These are phyloP conservation scores for Conus ventricosus DNA, from an alignment of 1,140 invertebrate genomes.

Conservation along the genomic window DNA sequence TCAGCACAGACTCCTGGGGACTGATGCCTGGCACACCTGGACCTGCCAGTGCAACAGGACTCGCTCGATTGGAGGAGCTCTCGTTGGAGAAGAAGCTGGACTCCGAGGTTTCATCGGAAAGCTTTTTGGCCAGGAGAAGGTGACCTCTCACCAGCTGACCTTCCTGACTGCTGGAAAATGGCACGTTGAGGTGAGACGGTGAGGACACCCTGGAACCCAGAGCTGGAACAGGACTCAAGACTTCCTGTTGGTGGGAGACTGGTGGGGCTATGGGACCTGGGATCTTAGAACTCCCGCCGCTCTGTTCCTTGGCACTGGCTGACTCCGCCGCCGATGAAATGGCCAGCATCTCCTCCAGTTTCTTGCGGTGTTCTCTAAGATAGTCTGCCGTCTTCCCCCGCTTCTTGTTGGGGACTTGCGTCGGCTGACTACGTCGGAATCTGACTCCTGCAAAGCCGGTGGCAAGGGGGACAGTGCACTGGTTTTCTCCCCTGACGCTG, in stretches of 20 bases:
- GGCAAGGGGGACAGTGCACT: background rate
- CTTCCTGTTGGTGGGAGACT: background rate
- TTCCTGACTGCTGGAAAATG: conserved; percentile 44
- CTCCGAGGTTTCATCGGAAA: conserved; percentile 73
- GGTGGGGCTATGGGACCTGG: background rate
- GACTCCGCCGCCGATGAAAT: background rate
- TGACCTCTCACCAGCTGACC: conserved; percentile 69
- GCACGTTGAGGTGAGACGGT: conserved; percentile 40
- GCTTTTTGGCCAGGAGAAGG: conserved; percentile 72
- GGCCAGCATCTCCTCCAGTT: conserved; percentile 49
- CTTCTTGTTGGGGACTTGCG: conserved; percentile 24
- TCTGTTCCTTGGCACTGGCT: background rate
- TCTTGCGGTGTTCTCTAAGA: conserved; percentile 53
- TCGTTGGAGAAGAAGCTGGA: conserved; percentile 49
- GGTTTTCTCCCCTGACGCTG: conserved; percentile 15
- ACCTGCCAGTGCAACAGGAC: background rate
- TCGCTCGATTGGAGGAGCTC: conserved; percentile 25
- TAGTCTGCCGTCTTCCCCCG: conserved; percentile 52
- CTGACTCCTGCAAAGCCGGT: background rate
- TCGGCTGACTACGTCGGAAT: background rate
- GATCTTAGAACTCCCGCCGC: no score
- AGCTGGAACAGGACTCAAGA: background rate
- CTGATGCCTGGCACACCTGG: background rate
- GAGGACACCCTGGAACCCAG: conserved; percentile 21
- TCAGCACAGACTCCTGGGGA: background rate